Percentiles rank a stretch among this genome's conserved stretches.
Evolutionary conservation across 2,113 vertebrate species (phyloP).

Genomic region (Pseudorectes ferrugineus): DNA sequence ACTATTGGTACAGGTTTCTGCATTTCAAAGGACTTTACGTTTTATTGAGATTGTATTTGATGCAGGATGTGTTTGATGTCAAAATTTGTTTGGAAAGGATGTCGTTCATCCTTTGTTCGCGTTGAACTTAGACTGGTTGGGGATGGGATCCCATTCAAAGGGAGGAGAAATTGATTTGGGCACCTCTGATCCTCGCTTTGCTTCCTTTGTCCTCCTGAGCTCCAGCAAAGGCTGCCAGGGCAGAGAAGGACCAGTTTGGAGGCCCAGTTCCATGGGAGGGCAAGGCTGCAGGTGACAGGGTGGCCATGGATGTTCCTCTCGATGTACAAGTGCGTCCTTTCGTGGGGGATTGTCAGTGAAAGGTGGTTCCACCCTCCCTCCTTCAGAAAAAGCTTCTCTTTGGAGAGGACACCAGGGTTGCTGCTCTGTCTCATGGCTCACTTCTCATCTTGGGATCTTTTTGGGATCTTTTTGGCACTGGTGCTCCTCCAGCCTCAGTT

Average conservation of each 20-base stretch:
- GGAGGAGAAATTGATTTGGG: not conserved
- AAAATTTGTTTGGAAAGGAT: not conserved
- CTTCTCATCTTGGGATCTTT: not conserved
- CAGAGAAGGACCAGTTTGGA: too few species aligned
- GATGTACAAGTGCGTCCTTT: rapidly evolving
- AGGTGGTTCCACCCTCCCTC: not conserved
- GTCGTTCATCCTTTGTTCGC: not conserved
- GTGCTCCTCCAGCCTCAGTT: not conserved
- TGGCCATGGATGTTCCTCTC: not conserved
- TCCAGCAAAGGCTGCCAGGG: not conserved
- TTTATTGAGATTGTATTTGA: not conserved
- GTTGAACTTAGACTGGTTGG: not conserved
- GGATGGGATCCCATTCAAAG: not conserved
- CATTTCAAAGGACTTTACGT: not conserved
- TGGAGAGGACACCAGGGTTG: not conserved
- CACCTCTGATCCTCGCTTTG: rapidly evolving
- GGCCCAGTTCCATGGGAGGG: rapidly evolving
- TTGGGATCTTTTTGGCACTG: not conserved
- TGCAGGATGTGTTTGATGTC: not conserved
- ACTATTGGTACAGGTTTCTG: not conserved
- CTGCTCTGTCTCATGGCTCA: not conserved
- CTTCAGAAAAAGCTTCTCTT: not conserved
- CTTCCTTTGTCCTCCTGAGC: not conserved
- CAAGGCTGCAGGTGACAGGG: not conserved
- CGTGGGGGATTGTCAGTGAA: rapidly evolving